Base-by-base conservation (phyloP, 2,888 invertebrate species). In the Cecidostiba fungosa region DNA sequence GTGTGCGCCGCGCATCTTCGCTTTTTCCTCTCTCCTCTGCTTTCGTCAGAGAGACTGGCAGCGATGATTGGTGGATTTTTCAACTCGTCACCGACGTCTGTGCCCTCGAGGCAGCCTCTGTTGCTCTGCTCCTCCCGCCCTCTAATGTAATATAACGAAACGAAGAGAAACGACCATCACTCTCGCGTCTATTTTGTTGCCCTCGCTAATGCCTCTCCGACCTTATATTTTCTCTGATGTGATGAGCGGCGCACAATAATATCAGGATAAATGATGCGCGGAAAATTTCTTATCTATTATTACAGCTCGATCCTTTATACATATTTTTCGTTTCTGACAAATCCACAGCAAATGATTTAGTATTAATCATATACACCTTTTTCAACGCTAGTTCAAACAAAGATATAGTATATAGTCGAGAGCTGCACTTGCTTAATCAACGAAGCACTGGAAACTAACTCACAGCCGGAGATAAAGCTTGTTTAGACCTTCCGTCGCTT, bases 61-160 rank as follows among this genome's bases (percentile, higher is more conserved):
- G 54, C 36, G 54, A 76, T 76, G 76, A 76, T 76, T 76, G 76
- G 76, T 76, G 54, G 76, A 76, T 76, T 76, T 76, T 76, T 76
- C 54, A 76, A 76, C 76, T 54, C 54, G 54, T 59, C 54, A 54
- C 54, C 54, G 54, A 32, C 76, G 76, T 54, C 76, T 54, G 32
- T 32, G 76, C 76, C 76, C 76, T n/a, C 54, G 32, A 76, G 76
- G 54, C 32, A 76, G 32, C 47, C 12, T 16, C 47, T 54, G 2
- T 74, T n/a, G 19, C 29, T 6, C 50, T 16, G 26, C 14, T 23
- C 10, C 66, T 66, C 66, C 12, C 66, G 26, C 66, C 29, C 29
- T 66, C 66, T 26, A 76, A 32, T 76, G 74, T n/a, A 76, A 32
- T 54, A 76, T 54, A 76, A 6, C 74, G 74, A 74, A 47, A 47